Evolutionary conservation across 2,797 vertebrate genomes (phyloP).

Genomic region (Octomys mimax): DNA sequence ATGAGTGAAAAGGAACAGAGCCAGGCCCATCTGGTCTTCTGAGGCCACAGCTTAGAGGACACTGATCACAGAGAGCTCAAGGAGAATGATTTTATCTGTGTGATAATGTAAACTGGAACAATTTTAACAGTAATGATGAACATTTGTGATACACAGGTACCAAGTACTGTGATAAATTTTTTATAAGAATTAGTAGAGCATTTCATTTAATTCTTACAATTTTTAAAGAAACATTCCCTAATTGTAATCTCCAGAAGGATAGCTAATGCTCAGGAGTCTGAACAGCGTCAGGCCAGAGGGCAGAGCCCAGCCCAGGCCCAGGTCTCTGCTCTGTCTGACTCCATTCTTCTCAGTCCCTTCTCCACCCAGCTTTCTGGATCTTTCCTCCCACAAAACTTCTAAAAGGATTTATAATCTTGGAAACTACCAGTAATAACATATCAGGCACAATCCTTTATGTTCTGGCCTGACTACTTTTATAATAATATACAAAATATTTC

Average conservation of each 20-base stretch:
- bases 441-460: not conserved
- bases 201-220: not conserved
- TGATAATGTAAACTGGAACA: not conserved
- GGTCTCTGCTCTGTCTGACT: not conserved
- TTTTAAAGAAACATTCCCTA: not conserved
- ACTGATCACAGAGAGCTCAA: not conserved
- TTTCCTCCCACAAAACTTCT: not conserved
- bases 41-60: not conserved
- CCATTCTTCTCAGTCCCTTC: not conserved
- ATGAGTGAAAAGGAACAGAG: too few species aligned
- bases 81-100: not conserved
- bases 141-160: not conserved
- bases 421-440: not conserved
- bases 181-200: not conserved
- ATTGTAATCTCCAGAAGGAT: not conserved
- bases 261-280: not conserved
- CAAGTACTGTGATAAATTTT: not conserved
- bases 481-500: not conserved
- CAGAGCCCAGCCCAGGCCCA: not conserved
- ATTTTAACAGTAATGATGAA: not conserved
- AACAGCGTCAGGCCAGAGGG: not conserved
- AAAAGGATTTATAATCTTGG: not conserved
- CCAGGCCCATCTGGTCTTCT: not conserved
- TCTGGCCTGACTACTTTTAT: not conserved
- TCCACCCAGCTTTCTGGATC: not conserved